These are phyloP conservation scores for Hyles vespertilio DNA, from an alignment of 1,140 invertebrate species.

Conservation along the genomic window DNA sequence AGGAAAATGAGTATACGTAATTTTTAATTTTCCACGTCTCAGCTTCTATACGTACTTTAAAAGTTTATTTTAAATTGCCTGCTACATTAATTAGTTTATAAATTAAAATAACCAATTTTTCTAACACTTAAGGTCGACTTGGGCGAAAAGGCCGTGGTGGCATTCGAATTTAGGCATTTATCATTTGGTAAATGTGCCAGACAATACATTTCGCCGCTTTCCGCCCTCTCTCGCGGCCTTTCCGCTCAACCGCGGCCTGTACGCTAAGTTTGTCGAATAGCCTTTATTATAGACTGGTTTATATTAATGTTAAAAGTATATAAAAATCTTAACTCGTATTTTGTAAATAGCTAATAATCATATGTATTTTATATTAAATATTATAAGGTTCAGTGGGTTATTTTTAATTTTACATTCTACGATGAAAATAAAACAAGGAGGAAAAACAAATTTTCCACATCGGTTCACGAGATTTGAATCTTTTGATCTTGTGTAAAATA, in stretches of 20 bases:
- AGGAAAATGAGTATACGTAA: constrained; percentile 15
- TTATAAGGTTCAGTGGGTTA: constrained; percentile 73
- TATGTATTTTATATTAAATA: constrained; percentile 74
- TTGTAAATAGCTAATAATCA: constrained; percentile 73
- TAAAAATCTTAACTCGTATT: constrained; percentile 72
- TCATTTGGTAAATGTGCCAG: no score
- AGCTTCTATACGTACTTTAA: constrained; percentile 32
- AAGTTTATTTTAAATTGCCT: constrained; percentile 62
- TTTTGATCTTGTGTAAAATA: constrained; percentile 58
- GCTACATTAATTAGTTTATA: constrained; percentile 60
- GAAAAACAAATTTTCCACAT: constrained; percentile 54
- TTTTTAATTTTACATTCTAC: constrained; percentile 72
- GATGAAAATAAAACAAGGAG: constrained; percentile 30
- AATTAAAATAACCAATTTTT: constrained; percentile 59
- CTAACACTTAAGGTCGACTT: constrained; percentile 45
- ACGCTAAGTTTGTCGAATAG: constrained; percentile 72
- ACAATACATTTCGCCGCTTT: no score
- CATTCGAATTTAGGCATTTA: no score
- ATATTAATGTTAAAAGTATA: constrained; percentile 64
- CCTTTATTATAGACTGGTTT: constrained; percentile 74
- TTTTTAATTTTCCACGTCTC: constrained; percentile 16
- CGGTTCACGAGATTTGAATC: constrained; percentile 30
- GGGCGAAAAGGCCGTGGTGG: no score
- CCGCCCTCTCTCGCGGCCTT: no score
- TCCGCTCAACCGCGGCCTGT: constrained; percentile 12